A percentile compares a stretch with the other conserved stretches of the same genome.
These are phyloP conservation scores for Lochmaea capreae DNA, from an alignment of 2,888 invertebrate species.

Conservation along the genomic window DNA sequence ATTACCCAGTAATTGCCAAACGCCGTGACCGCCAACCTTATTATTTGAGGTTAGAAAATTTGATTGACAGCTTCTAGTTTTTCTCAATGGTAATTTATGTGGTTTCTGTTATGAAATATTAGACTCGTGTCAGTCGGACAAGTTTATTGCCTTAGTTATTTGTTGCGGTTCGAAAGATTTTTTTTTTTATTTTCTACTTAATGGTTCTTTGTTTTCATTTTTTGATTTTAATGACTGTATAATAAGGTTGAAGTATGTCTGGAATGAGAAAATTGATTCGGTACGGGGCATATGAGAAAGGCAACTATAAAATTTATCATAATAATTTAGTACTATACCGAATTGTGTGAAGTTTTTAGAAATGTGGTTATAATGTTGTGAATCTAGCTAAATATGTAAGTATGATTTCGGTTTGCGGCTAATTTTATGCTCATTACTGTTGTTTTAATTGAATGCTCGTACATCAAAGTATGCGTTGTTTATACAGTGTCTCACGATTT, in stretches of 20 bases:
- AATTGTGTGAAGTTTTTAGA: slow-evolving; percentile 34
- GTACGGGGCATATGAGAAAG: slow-evolving; percentile 40
- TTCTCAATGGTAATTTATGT: slow-evolving; percentile 59
- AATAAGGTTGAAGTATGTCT: slow-evolving; percentile 42
- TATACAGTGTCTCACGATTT: slow-evolving; percentile 9
- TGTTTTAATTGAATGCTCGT: slow-evolving; percentile 15
- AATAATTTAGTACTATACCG: slow-evolving; percentile 21
- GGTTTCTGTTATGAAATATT: slow-evolving; percentile 53
- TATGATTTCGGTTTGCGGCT: slow-evolving; percentile 23
- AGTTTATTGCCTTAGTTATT: slow-evolving; percentile 51
- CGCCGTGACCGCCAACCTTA: slow-evolving; percentile 44
- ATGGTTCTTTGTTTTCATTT: slow-evolving; percentile 46
- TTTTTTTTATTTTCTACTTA: slow-evolving; percentile 42
- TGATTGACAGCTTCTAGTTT: slow-evolving; percentile 63
- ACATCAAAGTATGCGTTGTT: slow-evolving; percentile 20
- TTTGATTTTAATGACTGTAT: slow-evolving; percentile 42
- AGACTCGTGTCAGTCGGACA: slow-evolving; percentile 48
- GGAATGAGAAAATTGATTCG: slow-evolving; percentile 46
- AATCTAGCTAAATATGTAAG: slow-evolving; percentile 30
- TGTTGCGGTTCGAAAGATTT: slow-evolving; percentile 42
- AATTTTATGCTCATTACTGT: slow-evolving; percentile 20
- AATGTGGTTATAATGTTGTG: slow-evolving; percentile 29
- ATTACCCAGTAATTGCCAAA: slow-evolving; percentile 51
- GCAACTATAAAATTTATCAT: slow-evolving; percentile 42
- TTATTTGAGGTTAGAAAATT: slow-evolving; percentile 55